Base-by-base conservation (phyloP, 2,888 invertebrate genomes). In the Stegophylla sp. region DNA sequence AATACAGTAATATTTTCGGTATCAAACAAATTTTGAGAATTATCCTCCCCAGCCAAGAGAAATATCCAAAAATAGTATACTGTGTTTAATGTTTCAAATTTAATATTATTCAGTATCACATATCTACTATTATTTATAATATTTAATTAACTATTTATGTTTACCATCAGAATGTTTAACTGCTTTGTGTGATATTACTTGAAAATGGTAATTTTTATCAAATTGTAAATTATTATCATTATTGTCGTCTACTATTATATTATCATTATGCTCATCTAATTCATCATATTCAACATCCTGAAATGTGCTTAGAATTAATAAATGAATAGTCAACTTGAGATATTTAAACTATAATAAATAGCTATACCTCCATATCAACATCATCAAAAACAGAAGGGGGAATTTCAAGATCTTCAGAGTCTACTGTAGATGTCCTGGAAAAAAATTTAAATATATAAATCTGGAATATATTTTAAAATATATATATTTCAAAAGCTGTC, bases 181-280 rank as follows among this genome's bases (percentile, higher is more conserved):
- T 43, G 51, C 59, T 17, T 69, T 79, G 23, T 12, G n/a, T 43
- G 45, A 59, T n/a, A n/a, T n/a, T n/a, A n/a, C 61, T 79, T 79
- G 41, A 79, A 79, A 71, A 48, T n/a, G 71, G 56, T 79, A 79
- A 61, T 79, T 71, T 61, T 79, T 61, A 41, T 79, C 61, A n/a
- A 71, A 71, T 9, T 77, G 66, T 20, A 66, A 76, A 34, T 69
- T 69, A 23, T 77, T 69, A 59, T 77, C 79, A 3, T 79, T 61
- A 51, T 75, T 64, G 51, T 79, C 69, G 0, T 79, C 71, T 9
- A 71, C 79, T 79, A 71, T 71, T 12, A 71, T 71, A 10, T 51
- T 71, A 71, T 71, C 71, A 34, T 79, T 34, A 34, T 34, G 71
- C 13, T 79, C 79, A 0, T 79, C 79, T 26, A 63, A 61, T 63